Evolutionary conservation across 2,888 invertebrate genomes (phyloP).

Genomic region (Sphecodes monilicornis): DNA sequence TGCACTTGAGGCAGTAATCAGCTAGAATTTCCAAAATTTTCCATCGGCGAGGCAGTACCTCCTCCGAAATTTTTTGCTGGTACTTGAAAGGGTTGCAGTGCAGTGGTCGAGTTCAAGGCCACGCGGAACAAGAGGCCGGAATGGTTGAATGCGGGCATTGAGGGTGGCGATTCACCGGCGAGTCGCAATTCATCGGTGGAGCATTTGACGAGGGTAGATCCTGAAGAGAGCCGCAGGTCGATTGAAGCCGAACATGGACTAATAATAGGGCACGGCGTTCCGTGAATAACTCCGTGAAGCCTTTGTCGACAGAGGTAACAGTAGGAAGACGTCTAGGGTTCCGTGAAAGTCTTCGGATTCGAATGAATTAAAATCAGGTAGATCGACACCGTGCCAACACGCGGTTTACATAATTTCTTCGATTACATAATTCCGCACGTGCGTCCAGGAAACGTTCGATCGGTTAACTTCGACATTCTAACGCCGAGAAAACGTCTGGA

Average conservation of each 20-base stretch:
- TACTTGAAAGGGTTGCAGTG: slow-evolving; percentile 22
- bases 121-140: slow-evolving; percentile 24
- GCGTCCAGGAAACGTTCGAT: neutral
- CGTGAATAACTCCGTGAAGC: slow-evolving; percentile 23
- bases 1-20: too few species aligned
- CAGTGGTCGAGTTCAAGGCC: slow-evolving; percentile 34
- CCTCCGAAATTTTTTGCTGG: neutral
- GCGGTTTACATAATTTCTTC: slow-evolving; percentile 27
- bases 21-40: neutral
- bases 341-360: slow-evolving; percentile 31
- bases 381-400: neutral
- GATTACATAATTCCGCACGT: slow-evolving; percentile 14
- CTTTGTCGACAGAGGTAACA: slow-evolving; percentile 18
- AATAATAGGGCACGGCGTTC: slow-evolving; percentile 30
- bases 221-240: slow-evolving; percentile 6
- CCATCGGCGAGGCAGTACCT: neutral
- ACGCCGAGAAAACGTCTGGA: neutral
- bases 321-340: neutral
- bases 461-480: neutral
- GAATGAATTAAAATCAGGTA: neutral
- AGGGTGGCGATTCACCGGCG: slow-evolving; percentile 24
- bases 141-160: slow-evolving; percentile 17
- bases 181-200: slow-evolving; percentile 28
- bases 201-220: slow-evolving; percentile 37
- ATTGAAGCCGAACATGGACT: neutral